Base-by-base conservation (phyloP, 2,113 vertebrate species). In the Gasterosteus nipponicus region DNA sequence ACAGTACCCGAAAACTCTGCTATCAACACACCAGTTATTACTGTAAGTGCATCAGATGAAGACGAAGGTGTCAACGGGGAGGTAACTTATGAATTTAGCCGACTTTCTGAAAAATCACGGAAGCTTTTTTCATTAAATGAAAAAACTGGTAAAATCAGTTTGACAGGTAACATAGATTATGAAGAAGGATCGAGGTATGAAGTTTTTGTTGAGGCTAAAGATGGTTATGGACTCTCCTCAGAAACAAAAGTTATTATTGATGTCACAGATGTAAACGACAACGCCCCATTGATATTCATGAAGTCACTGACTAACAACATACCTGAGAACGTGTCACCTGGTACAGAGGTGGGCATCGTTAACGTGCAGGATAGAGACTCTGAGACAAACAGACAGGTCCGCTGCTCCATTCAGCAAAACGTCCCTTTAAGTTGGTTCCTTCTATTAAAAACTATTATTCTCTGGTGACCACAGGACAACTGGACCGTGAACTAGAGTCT, bases 231-330 rank as follows among this genome's bases (percentile, higher is more conserved):
- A 16, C 5, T 80, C 2, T 15, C 62, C 1, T 70, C 75, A 0
- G 59, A 78, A 31, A 46, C 53, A 0, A 74, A 33, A n/a, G 31
- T 71, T 1, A 42, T 92, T 1, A 75, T 94, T 41, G 74, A 33
- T 18, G 39, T 94, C 1, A 78, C 84, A 46, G 94, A 95, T 75
- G 70, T 93, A 2, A 95, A 95, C 73, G 95, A 95, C 19, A 95
- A 95, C 42, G 83, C 79, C 0, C 95, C 94, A 1, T 70, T 92
- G 9, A 53, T 95, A 18, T 73, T 67, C 8, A 10, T 94, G 3
- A 92, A 92, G 12, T 94, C 93, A 2, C 39, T 94, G 1, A 81
- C 84, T 29, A 89, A 77, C 41, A 68, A 82, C 0, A 6, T 94
- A 22, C 75, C 84, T 11, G 94, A 95, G 68, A 89, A 90, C 54